A percentile compares a stretch with the other conserved stretches of the same genome.
Evolutionary conservation across 2,113 vertebrate genomes (phyloP).

Genomic region (Cavia aperea): DNA sequence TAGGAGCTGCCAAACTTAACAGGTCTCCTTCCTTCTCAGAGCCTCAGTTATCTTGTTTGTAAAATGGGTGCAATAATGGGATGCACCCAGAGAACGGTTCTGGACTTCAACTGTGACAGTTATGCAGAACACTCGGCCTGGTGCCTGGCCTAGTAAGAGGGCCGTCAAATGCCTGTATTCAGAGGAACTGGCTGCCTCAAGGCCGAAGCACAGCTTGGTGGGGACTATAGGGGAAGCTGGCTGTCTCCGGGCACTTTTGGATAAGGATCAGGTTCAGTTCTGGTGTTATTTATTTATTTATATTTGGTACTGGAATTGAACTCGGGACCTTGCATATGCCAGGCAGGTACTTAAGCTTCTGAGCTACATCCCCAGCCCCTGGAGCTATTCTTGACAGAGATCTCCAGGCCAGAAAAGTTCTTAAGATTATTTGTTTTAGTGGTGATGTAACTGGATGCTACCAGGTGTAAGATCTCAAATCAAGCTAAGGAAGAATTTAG

Average conservation of each 20-base stretch:
- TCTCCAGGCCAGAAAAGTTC: neutral
- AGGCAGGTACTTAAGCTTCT: too few species aligned
- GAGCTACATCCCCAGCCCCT: too few species aligned
- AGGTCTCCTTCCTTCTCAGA: neutral
- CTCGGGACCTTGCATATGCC: too few species aligned
- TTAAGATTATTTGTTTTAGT: neutral
- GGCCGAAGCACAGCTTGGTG: neutral
- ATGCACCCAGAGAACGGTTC: neutral
- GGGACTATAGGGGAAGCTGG: neutral
- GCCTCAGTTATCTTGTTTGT: neutral
- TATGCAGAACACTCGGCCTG: neutral
- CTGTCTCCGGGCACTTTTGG: neutral
- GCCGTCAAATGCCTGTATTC: fast-evolving
- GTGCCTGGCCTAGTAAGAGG: neutral
- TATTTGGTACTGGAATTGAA: too few species aligned
- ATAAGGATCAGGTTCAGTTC: neutral
- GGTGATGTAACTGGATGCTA: neutral
- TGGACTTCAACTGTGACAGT: fast-evolving
- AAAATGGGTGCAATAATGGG: neutral
- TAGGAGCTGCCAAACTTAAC: neutral
- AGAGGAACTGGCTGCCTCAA: fast-evolving
- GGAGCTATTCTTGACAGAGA: neutral
- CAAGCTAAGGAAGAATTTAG: neutral
- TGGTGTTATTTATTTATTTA: neutral
- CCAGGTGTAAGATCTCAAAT: neutral